Evolutionary conservation across 2,113 vertebrate species (phyloP).

Genomic region (Zosterops pallidus): DNA sequence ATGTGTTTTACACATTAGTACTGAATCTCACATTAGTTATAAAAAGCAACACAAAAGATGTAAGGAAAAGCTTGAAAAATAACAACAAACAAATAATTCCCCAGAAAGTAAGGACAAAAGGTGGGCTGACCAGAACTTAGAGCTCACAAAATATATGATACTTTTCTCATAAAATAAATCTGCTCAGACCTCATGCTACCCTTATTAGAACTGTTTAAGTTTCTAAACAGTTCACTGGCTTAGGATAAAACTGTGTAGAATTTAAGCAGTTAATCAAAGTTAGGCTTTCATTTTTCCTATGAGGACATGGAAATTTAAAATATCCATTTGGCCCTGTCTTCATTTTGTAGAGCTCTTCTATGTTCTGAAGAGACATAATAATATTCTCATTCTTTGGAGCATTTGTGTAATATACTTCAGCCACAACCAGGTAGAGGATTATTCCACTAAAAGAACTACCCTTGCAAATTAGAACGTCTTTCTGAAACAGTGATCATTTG

Average conservation of each 20-base stretch:
- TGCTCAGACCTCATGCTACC: background rate
- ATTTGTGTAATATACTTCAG: background rate
- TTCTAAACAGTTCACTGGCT: background rate
- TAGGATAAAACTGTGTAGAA: background rate
- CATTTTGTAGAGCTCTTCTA: background rate
- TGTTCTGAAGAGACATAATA: background rate
- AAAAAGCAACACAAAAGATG: background rate
- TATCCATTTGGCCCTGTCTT: background rate
- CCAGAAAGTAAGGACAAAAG: background rate
- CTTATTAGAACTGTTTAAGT: background rate
- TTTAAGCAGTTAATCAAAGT: slow-evolving; percentile 13
- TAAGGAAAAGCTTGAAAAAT: background rate
- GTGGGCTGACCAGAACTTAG: background rate
- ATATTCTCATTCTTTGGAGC: background rate
- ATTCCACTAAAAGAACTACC: background rate
- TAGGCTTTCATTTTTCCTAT: slow-evolving; percentile 8
- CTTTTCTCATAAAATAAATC: background rate
- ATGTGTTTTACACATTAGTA: background rate
- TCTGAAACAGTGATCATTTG: background rate
- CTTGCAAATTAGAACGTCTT: background rate
- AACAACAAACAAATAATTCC: background rate
- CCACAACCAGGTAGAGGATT: background rate
- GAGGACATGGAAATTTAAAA: background rate
- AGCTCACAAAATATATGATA: background rate
- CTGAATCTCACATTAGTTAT: background rate